These are phyloP conservation scores for Epizoanthus rinbou DNA, from an alignment of 92 coral and sea anemone species.

Conservation along the genomic window DNA sequence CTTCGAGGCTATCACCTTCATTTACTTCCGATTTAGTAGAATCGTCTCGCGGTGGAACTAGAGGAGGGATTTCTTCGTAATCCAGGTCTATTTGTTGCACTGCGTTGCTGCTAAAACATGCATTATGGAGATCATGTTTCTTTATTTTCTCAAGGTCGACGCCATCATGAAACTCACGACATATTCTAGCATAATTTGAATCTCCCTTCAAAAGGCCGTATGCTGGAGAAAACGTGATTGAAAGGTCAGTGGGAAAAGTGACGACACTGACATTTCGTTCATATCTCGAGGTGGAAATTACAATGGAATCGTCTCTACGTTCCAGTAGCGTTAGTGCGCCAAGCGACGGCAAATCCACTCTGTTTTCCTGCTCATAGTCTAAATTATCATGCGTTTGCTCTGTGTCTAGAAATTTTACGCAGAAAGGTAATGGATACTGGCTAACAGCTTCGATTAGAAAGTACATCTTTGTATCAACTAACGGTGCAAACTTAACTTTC, in stretches of 20 bases:
- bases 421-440: neutral
- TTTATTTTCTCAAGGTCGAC: conserved; percentile 35
- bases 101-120: neutral
- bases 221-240: conserved; percentile 35
- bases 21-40: neutral
- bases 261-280: conserved; percentile 20
- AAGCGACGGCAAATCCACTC: conserved; percentile 28
- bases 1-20: neutral
- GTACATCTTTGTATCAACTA: neutral
- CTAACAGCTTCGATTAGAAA: conserved; percentile 23
- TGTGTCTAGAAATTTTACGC: neutral
- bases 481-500: conserved; percentile 28
- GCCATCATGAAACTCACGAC: conserved; percentile 39
- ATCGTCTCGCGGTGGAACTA: conserved; percentile 19
- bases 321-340: conserved; percentile 13
- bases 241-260: conserved; percentile 32
- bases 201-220: conserved; percentile 28
- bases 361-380: neutral
- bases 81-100: conserved; percentile 23
- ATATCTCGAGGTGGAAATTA: conserved; percentile 32
- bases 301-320: conserved; percentile 12
- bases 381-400: neutral
- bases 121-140: neutral
- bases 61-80: conserved; percentile 35
- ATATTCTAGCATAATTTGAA: conserved; percentile 32